These are phyloP conservation scores for Amphiduros pacificus DNA, from an alignment of 2,888 invertebrate species.

Conservation along the genomic window DNA sequence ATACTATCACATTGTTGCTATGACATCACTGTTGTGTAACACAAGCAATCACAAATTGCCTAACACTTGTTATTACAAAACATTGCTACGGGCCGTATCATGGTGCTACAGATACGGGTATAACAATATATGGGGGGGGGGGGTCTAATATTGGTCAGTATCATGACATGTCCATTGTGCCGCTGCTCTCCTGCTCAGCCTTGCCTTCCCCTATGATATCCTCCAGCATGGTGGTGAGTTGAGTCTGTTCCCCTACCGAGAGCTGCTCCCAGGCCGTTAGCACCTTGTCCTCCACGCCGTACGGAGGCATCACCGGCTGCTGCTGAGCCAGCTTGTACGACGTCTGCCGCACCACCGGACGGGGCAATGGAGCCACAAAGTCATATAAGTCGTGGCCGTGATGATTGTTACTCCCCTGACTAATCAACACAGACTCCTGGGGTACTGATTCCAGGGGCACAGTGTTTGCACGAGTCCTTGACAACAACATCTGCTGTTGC, in stretches of 20 bases:
- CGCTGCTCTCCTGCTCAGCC: slow-evolving; percentile 20
- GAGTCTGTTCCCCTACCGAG: slow-evolving; percentile 12
- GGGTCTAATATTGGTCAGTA: no score
- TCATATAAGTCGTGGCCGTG: no score
- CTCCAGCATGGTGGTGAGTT: slow-evolving; percentile 32
- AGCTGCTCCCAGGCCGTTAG: slow-evolving; percentile 18
- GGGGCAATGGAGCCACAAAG: slow-evolving; percentile 2
- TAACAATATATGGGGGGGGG: no score
- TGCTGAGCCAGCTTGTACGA: slow-evolving; percentile 87
- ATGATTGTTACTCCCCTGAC: neutral
- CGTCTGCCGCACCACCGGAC: slow-evolving; percentile 75
- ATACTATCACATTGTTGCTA: no score
- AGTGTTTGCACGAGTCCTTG: neutral
- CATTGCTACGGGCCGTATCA: no score
- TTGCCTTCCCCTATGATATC: slow-evolving; percentile 20
- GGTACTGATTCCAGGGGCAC: no score
- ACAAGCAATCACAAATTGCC: no score
- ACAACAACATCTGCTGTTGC: no score
- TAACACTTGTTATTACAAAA: no score
- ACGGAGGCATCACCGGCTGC: slow-evolving; percentile 77
- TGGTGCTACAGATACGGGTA: no score
- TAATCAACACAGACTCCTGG: no score
- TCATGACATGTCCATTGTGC: slow-evolving; percentile 3
- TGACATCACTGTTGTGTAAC: no score
- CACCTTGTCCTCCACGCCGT: slow-evolving; percentile 46